phyloP scores from a whole-genome alignment of 2,888 invertebrate genomes.

The Aphodius sticticus region DNA sequence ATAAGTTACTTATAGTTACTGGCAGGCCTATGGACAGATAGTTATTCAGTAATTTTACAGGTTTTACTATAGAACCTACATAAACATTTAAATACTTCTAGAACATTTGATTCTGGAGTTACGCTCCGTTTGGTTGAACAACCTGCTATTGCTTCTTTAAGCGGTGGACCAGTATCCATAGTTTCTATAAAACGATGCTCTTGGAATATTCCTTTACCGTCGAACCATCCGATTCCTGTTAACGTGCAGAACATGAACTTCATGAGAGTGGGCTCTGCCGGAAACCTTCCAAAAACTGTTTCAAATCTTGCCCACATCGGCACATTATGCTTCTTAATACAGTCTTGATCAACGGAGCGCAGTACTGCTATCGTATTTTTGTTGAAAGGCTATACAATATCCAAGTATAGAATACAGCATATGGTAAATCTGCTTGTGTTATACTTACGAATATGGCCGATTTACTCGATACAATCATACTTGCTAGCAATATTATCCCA shows the following conservation, averaged over 20 bases:
- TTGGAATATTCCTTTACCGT: background rate
- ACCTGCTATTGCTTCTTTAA: background rate
- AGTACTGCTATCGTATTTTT: background rate
- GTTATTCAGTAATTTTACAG: background rate
- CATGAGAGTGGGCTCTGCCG: background rate
- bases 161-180: background rate
- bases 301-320: background rate
- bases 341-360: too few species aligned
- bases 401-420: background rate
- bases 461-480: background rate
- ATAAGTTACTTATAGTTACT: too few species aligned
- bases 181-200: background rate
- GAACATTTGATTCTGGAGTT: background rate
- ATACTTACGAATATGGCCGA: background rate
- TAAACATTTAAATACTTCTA: background rate
- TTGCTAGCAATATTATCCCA: background rate
- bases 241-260: background rate
- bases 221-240: background rate
- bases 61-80: background rate
- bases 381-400: background rate
- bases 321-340: too few species aligned
- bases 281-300: background rate
- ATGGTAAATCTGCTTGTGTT: background rate
- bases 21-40: too few species aligned
- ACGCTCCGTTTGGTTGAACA: background rate